Percentiles rank a stretch among this genome's conserved stretches.
phyloP scores from a whole-genome alignment of 2,888 invertebrate genomes.

The Scrobipalpa atriplicella region DNA sequence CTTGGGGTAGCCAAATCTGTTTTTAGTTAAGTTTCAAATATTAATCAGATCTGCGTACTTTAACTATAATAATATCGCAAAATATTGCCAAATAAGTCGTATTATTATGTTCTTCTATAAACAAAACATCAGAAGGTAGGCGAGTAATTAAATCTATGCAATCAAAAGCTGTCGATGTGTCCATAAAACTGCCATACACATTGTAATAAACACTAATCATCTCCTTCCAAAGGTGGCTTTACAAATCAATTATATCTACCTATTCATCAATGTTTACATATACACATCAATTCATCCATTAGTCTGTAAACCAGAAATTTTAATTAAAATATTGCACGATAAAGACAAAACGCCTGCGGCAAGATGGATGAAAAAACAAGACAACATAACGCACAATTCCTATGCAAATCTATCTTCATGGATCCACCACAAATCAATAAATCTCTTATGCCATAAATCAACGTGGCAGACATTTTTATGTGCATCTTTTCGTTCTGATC shows the following conservation, averaged over 20 bases:
- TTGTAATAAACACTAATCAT: background rate
- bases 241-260: background rate
- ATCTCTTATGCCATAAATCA: conserved; percentile 10
- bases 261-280: conserved; percentile 15
- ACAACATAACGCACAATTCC: background rate
- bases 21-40: too few species aligned
- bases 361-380: background rate
- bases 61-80: too few species aligned
- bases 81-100: too few species aligned
- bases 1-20: background rate
- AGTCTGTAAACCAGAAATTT: background rate
- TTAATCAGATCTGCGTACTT: too few species aligned
- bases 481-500: background rate
- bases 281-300: background rate
- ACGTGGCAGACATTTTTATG: background rate
- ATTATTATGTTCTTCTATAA: too few species aligned
- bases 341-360: background rate
- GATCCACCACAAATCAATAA: conserved; percentile 11
- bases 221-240: background rate
- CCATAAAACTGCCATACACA: background rate
- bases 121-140: too few species aligned
- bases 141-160: background rate
- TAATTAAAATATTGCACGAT: conserved; percentile 11
- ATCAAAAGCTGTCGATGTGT: background rate
- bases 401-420: background rate